A percentile compares a stretch with the other conserved stretches of the same genome.
Conservation (phyloP, 2,113 vertebrate species). For the Dascyllus trimaculatus region DNA sequence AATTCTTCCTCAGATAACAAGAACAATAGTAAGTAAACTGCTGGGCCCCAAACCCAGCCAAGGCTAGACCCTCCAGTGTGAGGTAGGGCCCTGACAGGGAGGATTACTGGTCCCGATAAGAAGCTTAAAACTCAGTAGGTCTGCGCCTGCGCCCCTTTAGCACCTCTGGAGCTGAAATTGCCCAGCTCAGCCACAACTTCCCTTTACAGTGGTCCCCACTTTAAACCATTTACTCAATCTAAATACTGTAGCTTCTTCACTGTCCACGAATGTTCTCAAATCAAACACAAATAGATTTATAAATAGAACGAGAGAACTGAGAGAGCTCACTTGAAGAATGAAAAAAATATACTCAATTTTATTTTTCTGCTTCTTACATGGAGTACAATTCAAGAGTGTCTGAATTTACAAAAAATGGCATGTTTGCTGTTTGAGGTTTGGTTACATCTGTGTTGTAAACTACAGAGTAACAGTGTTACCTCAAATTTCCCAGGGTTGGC, state of each 20-base stretch:
- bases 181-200: slow-evolving; percentile 24
- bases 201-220: slow-evolving; percentile 2
- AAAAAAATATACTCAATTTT: background rate
- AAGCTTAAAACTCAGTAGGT: slow-evolving; percentile 62
- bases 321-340: too few relatives aligned
- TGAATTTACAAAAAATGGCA: background rate
- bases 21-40: slow-evolving; percentile 18
- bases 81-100: slow-evolving; percentile 32
- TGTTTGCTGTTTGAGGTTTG: background rate
- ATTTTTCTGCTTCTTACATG: background rate
- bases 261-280: background rate
- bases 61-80: slow-evolving; percentile 24
- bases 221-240: slow-evolving; percentile 1
- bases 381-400: background rate
- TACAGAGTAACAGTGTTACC: slow-evolving; percentile 71
- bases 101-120: slow-evolving; percentile 76
- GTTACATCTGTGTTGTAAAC: background rate
- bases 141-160: slow-evolving; percentile 38
- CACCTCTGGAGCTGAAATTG: slow-evolving; percentile 45
- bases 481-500: slow-evolving; percentile 91
- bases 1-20: slow-evolving; percentile 5
- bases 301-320: background rate
- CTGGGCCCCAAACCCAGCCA: background rate
- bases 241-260: background rate
- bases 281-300: background rate